phyloP scores from a whole-genome alignment of 2,113 vertebrate species.

The Girardinichthys multiradiatus region DNA sequence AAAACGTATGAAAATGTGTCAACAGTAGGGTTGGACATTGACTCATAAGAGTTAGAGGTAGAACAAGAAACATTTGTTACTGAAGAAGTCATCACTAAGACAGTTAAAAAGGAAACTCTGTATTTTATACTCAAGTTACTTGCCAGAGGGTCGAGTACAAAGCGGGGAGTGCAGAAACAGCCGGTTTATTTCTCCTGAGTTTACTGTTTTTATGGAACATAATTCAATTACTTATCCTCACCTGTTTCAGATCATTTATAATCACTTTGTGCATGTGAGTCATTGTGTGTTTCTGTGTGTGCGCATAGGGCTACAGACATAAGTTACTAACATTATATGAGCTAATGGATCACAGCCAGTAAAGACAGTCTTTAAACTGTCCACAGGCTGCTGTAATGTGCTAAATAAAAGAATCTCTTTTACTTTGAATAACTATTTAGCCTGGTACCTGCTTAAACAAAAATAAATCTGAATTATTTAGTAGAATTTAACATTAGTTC shows the following conservation, averaged over 20 bases:
- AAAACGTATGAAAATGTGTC: neutral
- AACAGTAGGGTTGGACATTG: neutral
- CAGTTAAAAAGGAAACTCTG: neutral
- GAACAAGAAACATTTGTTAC: neutral
- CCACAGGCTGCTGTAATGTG: slow-evolving; percentile 59
- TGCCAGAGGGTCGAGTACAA: slow-evolving; percentile 44
- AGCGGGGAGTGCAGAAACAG: slow-evolving; percentile 49
- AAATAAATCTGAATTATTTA: neutral
- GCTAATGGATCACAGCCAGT: slow-evolving; percentile 71
- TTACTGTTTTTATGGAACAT: slow-evolving; percentile 67
- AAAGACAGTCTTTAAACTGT: slow-evolving; percentile 71
- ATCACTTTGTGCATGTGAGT: slow-evolving; percentile 39
- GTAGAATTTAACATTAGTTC: neutral
- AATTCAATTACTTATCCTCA: slow-evolving; percentile 76
- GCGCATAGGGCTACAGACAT: slow-evolving; percentile 55
- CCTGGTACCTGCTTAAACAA: neutral
- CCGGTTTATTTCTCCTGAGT: slow-evolving; percentile 62
- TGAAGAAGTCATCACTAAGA: neutral
- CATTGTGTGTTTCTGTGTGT: slow-evolving; percentile 23
- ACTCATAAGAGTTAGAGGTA: neutral
- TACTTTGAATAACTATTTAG: neutral
- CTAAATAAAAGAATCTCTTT: slow-evolving; percentile 56
- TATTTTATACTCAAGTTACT: slow-evolving; percentile 11
- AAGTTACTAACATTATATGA: slow-evolving; percentile 70
- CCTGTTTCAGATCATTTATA: slow-evolving; percentile 71